Evolutionary conservation across 1,140 invertebrate genomes (phyloP).

Genomic region (Leguminivora glycinivorella): DNA sequence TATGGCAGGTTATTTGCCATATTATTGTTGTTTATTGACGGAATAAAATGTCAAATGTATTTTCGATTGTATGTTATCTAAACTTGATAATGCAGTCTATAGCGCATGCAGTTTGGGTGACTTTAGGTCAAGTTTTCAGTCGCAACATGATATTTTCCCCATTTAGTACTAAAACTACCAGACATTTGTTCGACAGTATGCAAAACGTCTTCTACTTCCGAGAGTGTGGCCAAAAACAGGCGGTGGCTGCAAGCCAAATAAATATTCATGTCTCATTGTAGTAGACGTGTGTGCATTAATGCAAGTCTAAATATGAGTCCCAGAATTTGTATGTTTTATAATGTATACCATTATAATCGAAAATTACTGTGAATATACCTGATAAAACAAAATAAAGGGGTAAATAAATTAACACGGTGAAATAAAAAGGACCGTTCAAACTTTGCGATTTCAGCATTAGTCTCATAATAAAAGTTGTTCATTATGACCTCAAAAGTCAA

Average conservation of each 20-base stretch:
- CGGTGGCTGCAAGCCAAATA: constrained; percentile 52
- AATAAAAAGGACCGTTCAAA: too few species aligned
- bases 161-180: background rate
- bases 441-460: too few species aligned
- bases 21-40: background rate
- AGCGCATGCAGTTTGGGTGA: too few species aligned
- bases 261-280: constrained; percentile 19
- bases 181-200: background rate
- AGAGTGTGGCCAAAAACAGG: constrained; percentile 45
- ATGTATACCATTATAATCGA: too few species aligned
- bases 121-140: too few species aligned
- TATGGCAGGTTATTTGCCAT: background rate
- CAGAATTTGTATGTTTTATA: background rate
- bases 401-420: too few species aligned
- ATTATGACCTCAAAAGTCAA: too few species aligned
- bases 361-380: too few species aligned
- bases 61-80: background rate
- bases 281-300: background rate
- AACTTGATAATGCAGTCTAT: background rate
- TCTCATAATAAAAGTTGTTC: too few species aligned
- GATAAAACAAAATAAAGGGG: too few species aligned
- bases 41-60: background rate
- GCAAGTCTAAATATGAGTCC: background rate
- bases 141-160: too few species aligned
- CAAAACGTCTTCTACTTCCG: constrained; percentile 32